phyloP scores from a whole-genome alignment of 2,797 vertebrate genomes.

The Melanotaenia boesemani region DNA sequence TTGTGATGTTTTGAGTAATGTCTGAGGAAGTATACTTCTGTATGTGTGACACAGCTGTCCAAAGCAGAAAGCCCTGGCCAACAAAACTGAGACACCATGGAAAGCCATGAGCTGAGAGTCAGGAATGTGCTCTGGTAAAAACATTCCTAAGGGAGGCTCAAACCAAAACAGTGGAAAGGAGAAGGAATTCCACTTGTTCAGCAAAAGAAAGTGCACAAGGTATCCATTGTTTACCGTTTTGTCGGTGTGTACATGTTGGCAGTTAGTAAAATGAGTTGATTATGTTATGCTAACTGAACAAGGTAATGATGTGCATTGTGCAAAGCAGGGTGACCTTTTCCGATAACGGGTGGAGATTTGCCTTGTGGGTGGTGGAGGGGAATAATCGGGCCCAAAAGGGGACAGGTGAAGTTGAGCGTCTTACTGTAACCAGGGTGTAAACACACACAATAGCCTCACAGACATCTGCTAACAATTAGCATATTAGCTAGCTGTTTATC shows the following conservation, averaged over 20 bases:
- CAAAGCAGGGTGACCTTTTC: constrained; percentile 57
- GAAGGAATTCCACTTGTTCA: constrained; percentile 77
- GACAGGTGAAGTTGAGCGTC: constrained; percentile 75
- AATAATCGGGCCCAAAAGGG: constrained; percentile 40
- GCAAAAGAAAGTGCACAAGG: constrained; percentile 70
- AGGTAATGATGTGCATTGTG: constrained; percentile 69
- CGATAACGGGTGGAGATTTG: constrained; percentile 26
- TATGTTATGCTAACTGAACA: constrained; percentile 76
- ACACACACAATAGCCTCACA: constrained; percentile 71
- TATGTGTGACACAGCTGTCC: constrained; percentile 45
- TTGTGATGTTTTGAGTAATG: constrained; percentile 36
- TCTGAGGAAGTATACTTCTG: constrained; percentile 45
- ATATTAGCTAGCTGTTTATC: constrained; percentile 85
- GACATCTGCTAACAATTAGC: constrained; percentile 82
- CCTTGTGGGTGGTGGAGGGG: constrained; percentile 27
- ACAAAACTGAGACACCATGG: constrained; percentile 54
- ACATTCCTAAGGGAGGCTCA: constrained; percentile 76
- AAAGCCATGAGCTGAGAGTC: constrained; percentile 63
- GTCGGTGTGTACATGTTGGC: constrained; percentile 48
- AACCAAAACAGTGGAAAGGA: constrained; percentile 74
- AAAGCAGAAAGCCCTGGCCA: constrained; percentile 40
- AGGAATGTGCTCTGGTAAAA: constrained; percentile 75
- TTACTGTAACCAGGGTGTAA: constrained; percentile 80
- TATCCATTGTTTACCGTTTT: constrained; percentile 75
- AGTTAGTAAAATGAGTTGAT: constrained; percentile 63